Percentiles rank a stretch among this genome's conserved stretches.
These are phyloP conservation scores for Orthonevra nobilis DNA, from an alignment of 2,888 invertebrate genomes.

Conservation along the genomic window DNA sequence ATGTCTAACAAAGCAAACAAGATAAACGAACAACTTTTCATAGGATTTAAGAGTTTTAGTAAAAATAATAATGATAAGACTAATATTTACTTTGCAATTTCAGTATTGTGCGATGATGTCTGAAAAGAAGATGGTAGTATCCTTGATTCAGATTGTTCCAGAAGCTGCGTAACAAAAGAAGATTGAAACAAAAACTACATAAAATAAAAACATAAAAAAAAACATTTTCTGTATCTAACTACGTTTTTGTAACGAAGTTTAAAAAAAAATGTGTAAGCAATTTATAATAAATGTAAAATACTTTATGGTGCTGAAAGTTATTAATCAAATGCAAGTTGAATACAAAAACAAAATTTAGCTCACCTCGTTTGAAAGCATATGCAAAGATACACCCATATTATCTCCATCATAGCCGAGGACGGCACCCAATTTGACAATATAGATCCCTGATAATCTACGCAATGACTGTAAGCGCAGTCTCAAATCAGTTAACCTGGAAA, in stretches of 20 bases:
- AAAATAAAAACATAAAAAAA: conserved; percentile 75
- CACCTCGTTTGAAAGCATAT: conserved; percentile 83
- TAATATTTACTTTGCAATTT: conserved; percentile 84
- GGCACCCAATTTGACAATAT: conserved; percentile 89
- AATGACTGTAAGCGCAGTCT: conserved; percentile 90
- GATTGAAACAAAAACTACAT: conserved; percentile 76
- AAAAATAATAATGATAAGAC: conserved; percentile 76
- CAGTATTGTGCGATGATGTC: conserved; percentile 81
- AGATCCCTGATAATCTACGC: conserved; percentile 90
- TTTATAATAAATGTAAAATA: conserved; percentile 6
- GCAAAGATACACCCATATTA: conserved; percentile 81
- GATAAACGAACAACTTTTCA: background rate
- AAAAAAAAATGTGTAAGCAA: conserved; percentile 52
- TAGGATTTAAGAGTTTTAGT: too few species aligned
- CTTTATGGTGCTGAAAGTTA: too few species aligned
- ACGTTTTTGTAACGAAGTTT: conserved; percentile 47
- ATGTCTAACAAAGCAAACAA: background rate
- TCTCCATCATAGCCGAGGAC: conserved; percentile 87
- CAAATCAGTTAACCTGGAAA: conserved; percentile 87
- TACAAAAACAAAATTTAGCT: conserved; percentile 73
- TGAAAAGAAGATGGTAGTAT: conserved; percentile 81
- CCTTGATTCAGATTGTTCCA: conserved; percentile 84
- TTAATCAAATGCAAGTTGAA: conserved; percentile 5
- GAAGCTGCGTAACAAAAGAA: conserved; percentile 84
- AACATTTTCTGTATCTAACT: conserved; percentile 71